Evolutionary conservation across 2,797 vertebrate genomes (phyloP).

Genomic region (Champsocephalus esox): DNA sequence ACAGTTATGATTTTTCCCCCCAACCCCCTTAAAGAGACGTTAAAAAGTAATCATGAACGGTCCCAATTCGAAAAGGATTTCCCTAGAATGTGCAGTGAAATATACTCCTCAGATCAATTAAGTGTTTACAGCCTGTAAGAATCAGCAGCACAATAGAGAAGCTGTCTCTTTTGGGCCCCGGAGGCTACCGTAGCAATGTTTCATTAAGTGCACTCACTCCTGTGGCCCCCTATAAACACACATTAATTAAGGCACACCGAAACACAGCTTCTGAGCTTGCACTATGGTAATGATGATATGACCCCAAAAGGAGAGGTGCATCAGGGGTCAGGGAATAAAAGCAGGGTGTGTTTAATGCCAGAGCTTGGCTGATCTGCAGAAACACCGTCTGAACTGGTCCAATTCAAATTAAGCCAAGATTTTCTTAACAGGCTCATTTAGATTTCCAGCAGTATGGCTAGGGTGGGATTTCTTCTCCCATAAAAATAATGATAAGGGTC

Average conservation of each 20-base stretch:
- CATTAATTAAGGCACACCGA: constrained; percentile 99
- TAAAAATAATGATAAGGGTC: constrained; percentile 79
- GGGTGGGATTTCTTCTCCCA: constrained; percentile 50
- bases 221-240: constrained; percentile 98
- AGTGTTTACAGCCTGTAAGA: constrained; percentile 97
- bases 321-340: constrained; percentile 97
- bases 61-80: constrained; percentile 76
- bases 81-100: constrained; percentile 78
- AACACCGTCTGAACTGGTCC: constrained; percentile 94
- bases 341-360: constrained; percentile 95
- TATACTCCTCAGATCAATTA: constrained; percentile 98
- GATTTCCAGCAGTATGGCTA: constrained; percentile 85
- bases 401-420: constrained; percentile 97
- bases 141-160: constrained; percentile 94
- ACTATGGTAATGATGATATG: constrained; percentile 99
- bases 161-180: constrained; percentile 94
- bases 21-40: constrained; percentile 71
- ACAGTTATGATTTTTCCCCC: constrained; percentile 41
- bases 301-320: constrained; percentile 95
- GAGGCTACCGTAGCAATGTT: constrained; percentile 95
- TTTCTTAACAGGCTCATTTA: constrained; percentile 98
- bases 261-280: constrained; percentile 98
- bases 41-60: constrained; percentile 77
- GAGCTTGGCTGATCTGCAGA: constrained; percentile 94
- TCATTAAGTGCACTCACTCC: constrained; percentile 98